A percentile compares a stretch with the other conserved stretches of the same genome.
Conservation (phyloP, 2,797 vertebrate genomes). For the Neomorphus geoffroyi region DNA sequence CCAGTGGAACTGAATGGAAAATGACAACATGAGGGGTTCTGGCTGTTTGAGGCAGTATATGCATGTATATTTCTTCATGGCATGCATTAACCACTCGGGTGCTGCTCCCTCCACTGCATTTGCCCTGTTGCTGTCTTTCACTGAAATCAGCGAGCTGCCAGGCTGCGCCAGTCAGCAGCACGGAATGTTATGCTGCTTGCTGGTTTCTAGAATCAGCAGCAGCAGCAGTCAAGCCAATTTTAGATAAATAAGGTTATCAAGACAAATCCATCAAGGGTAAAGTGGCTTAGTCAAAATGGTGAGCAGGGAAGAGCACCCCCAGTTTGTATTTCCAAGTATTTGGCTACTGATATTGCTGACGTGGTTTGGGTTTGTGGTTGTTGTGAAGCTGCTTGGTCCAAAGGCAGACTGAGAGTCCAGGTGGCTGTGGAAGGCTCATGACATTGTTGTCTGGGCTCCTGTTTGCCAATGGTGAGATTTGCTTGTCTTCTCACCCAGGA, state of each 20-base stretch:
- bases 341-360: background rate
- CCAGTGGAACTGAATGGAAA: conserved; percentile 35
- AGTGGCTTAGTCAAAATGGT: conserved; percentile 49
- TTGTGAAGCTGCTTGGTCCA: conserved; percentile 38
- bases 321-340: conserved; percentile 6
- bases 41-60: conserved; percentile 15
- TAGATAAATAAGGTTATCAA: background rate
- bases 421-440: background rate
- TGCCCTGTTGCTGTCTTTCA: conserved; percentile 43
- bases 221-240: background rate
- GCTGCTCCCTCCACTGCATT: conserved; percentile 21
- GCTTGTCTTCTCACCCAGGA: background rate
- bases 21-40: conserved; percentile 12
- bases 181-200: background rate
- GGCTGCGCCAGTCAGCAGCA: background rate
- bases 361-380: conserved; percentile 12
- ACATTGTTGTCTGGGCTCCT: background rate
- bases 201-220: background rate
- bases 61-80: background rate
- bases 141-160: background rate
- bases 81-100: conserved; percentile 46
- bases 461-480: background rate
- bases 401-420: conserved; percentile 44
- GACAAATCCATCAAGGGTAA: conserved; percentile 1
- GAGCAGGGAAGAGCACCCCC: background rate